Conservation (phyloP, 1,140 invertebrate genomes). For the Cherax quadricarinatus region DNA sequence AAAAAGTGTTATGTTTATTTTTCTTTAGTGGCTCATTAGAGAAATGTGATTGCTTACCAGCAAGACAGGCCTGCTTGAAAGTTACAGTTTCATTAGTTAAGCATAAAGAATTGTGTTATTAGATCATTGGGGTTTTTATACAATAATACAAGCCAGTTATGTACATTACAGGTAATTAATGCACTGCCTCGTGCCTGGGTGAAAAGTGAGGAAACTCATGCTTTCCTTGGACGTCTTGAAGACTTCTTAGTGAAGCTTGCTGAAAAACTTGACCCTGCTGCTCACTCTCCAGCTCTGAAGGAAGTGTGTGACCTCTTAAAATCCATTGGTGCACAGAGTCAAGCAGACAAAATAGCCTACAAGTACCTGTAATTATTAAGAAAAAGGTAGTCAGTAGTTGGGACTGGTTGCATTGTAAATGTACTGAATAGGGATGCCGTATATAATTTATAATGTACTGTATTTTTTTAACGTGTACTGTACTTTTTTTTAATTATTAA, state of each 20-base stretch:
- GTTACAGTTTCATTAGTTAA: too few species aligned
- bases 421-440: not conserved
- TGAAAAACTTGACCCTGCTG: conserved; percentile 60
- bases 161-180: conserved; percentile 62
- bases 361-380: conserved; percentile 57
- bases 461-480: not conserved
- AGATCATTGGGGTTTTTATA: not conserved
- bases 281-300: conserved; percentile 57
- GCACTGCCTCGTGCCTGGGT: conserved; percentile 68
- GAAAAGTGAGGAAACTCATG: conserved; percentile 66
- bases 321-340: conserved; percentile 52
- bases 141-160: not conserved
- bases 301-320: conserved; percentile 57
- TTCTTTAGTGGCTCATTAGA: too few species aligned
- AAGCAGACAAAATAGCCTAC: conserved; percentile 59
- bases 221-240: conserved; percentile 65
- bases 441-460: not conserved
- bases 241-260: conserved; percentile 57
- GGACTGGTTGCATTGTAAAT: not conserved
- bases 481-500: not conserved
- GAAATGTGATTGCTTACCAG: too few species aligned
- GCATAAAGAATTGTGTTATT: not conserved
- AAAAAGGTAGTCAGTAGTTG: not conserved
- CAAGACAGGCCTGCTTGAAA: too few species aligned
- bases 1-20: too few species aligned